These are phyloP conservation scores for Synanthedon formicaeformis DNA, from an alignment of 2,888 invertebrate genomes.

Conservation along the genomic window DNA sequence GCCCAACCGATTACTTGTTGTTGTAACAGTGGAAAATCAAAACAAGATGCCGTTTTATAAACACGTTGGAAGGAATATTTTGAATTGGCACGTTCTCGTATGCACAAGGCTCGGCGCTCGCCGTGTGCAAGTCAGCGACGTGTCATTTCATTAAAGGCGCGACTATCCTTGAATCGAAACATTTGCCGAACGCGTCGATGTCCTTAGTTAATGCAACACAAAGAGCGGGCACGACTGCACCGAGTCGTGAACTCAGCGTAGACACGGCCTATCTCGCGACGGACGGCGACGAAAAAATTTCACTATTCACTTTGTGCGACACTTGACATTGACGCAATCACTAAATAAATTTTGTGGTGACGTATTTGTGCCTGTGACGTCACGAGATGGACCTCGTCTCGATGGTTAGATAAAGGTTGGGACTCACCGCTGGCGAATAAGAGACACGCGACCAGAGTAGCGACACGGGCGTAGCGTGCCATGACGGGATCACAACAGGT, in stretches of 20 bases:
- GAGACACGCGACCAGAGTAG: slow-evolving; percentile 69
- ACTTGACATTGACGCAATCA: slow-evolving; percentile 47
- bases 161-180: slow-evolving; percentile 61
- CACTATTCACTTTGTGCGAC: slow-evolving; percentile 60
- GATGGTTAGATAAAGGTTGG: slow-evolving; percentile 64
- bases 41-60: not conserved
- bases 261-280: slow-evolving; percentile 56
- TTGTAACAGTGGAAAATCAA: slow-evolving; percentile 22
- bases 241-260: slow-evolving; percentile 39
- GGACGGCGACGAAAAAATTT: slow-evolving; percentile 39
- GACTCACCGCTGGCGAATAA: slow-evolving; percentile 70
- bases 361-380: slow-evolving; percentile 52
- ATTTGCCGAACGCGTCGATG: slow-evolving; percentile 34
- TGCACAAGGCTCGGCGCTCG: slow-evolving; percentile 31
- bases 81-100: slow-evolving; percentile 24
- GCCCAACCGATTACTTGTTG: slow-evolving; percentile 21
- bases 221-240: slow-evolving; percentile 45
- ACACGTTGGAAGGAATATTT: not conserved
- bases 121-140: slow-evolving; percentile 13
- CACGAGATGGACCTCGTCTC: slow-evolving; percentile 58
- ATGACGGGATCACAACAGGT: slow-evolving; percentile 73
- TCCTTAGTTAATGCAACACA: slow-evolving; percentile 48
- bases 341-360: slow-evolving; percentile 41
- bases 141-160: slow-evolving; percentile 13
- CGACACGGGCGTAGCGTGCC: slow-evolving; percentile 71